phyloP scores from a whole-genome alignment of 2,113 vertebrate species.

The Neopipo cinnamomea region DNA sequence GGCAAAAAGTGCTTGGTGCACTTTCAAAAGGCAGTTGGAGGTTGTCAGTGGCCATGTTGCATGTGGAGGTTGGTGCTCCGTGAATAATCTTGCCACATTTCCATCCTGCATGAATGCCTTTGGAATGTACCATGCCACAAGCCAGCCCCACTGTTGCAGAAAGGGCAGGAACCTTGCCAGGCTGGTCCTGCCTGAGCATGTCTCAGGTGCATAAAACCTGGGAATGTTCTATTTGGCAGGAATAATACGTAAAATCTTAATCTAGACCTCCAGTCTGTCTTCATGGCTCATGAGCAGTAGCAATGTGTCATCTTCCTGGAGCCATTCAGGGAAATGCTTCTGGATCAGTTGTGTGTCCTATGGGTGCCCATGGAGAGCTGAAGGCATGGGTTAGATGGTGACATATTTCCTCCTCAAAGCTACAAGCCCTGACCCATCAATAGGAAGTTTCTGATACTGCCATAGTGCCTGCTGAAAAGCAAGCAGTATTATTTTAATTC shows the following conservation, averaged over 20 bases:
- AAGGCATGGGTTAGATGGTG: background rate
- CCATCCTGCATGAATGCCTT: background rate
- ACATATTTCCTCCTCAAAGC: background rate
- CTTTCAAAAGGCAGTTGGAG: background rate
- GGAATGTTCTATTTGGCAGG: background rate
- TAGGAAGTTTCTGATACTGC: background rate
- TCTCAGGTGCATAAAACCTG: background rate
- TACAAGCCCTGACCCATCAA: background rate
- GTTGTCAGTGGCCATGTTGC: accelerated
- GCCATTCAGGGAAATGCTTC: background rate
- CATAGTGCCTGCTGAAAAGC: background rate
- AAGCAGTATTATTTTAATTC: background rate
- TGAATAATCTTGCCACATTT: background rate
- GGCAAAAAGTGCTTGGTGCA: background rate
- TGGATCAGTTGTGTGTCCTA: accelerated
- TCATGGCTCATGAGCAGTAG: background rate
- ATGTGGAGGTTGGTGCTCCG: background rate
- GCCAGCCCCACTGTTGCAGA: background rate
- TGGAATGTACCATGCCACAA: accelerated
- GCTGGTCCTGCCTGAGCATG: background rate
- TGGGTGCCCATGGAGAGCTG: background rate
- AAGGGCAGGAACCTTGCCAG: background rate
- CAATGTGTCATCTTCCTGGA: background rate
- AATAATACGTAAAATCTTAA: background rate
- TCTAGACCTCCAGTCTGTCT: background rate